phyloP scores from a whole-genome alignment of 1,140 invertebrate genomes.

The Heterodera schachtii region DNA sequence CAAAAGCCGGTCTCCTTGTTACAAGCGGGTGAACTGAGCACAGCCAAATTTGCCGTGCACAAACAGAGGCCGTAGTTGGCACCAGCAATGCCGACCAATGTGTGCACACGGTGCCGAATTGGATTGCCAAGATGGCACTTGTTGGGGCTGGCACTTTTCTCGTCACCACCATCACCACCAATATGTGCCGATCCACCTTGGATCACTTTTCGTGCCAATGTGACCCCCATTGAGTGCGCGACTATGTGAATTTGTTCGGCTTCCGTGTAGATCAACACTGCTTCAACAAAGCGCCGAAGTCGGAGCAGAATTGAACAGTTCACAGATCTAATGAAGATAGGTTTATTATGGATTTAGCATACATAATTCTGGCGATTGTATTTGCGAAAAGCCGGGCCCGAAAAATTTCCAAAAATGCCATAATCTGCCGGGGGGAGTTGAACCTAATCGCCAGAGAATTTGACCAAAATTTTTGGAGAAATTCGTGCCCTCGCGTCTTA shows the following conservation, averaged over 20 bases:
- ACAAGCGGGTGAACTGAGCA: slow-evolving; percentile 17
- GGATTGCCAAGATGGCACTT: slow-evolving; percentile 31
- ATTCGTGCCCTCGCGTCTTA: too few species aligned
- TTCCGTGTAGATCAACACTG: slow-evolving; percentile 51
- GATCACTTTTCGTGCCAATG: slow-evolving; percentile 50
- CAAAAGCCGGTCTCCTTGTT: slow-evolving; percentile 30
- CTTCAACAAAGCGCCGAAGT: slow-evolving; percentile 51
- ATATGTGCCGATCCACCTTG: slow-evolving; percentile 39
- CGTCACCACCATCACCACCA: slow-evolving; percentile 13
- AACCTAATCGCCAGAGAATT: too few species aligned
- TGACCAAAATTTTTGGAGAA: too few species aligned
- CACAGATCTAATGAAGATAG: slow-evolving; percentile 11
- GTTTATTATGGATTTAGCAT: too few species aligned
- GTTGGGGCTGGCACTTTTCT: neutral
- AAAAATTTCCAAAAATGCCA: too few species aligned
- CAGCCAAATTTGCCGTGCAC: slow-evolving; percentile 22
- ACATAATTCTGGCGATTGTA: too few species aligned
- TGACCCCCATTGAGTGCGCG: slow-evolving; percentile 59
- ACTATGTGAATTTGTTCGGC: slow-evolving; percentile 48
- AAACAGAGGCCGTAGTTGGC: slow-evolving; percentile 41
- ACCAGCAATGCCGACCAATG: slow-evolving; percentile 39
- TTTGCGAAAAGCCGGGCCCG: too few species aligned
- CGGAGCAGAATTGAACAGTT: slow-evolving; percentile 41
- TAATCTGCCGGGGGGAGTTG: too few species aligned
- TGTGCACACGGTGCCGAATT: slow-evolving; percentile 30